Evolutionary conservation across 2,113 vertebrate genomes (phyloP), one percentile per base, ranked within the genome.

Genomic region (Equus przewalskii): DNA sequence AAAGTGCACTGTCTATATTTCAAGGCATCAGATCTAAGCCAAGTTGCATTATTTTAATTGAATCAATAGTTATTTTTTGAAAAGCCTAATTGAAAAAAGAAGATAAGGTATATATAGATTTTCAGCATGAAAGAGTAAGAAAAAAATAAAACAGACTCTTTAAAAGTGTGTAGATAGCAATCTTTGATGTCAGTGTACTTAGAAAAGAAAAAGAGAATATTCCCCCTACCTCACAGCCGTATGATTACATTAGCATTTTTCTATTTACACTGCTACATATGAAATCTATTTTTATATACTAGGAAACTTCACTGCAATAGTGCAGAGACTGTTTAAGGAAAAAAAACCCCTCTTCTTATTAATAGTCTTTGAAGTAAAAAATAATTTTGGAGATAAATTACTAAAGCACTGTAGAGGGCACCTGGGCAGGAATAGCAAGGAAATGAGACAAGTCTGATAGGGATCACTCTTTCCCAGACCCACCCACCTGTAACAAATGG

Each of bases 51-150:
- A 69, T 75, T 97, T 92, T 95, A n/a, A 73, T 3, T 95, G 67
- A 94, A 79, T 11, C 14, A 78, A 22, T 26, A 95, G 54, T 83
- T 36, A 54, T 54, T 81, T 90, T 89, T 56, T 96, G 11, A 95
- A 97, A 96, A 72, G 19, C 5, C 75, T 22, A 95, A 79, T 60
- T 94, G 54, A 64, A 80, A 86, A 75, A 94, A 54, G 46, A 78
- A 78, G 33, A 41, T 65, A 49, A 93, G 24, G 72, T 60, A 83
- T 67, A 67, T 51, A 51, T 1, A 84, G 10, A 67, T 44, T 73
- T 96, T 96, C 14, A 91, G 56, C 56, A 85, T 26, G 16, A 79
- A 89, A 96, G 6, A 19, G 30, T 60, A 87, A 60, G 49, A 75
- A 80, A 86, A 86, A 96, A 91, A 67, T 24, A 78, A 89, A 88